A percentile compares a stretch with the other conserved stretches of the same genome.
phyloP scores from a whole-genome alignment of 1,140 invertebrate species.

The Cherax quadricarinatus region DNA sequence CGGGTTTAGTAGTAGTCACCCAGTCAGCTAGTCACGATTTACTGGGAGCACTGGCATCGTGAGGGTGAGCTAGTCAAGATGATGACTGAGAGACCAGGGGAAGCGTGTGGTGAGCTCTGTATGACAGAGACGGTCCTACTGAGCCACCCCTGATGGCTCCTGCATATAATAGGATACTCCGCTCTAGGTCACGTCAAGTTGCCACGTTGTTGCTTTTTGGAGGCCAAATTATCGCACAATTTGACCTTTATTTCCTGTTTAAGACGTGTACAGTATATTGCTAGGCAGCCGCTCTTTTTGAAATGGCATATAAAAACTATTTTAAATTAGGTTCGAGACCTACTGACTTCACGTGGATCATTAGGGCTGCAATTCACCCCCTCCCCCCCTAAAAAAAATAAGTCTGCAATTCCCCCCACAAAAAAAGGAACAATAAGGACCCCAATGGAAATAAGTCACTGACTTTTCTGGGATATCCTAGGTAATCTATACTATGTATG shows the following conservation, averaged over 20 bases:
- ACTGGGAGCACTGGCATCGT: neutral
- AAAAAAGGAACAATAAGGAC: too few species aligned
- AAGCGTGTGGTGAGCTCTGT: neutral
- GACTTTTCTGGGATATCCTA: too few species aligned
- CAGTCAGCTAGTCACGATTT: neutral
- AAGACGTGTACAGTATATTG: neutral
- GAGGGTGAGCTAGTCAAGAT: neutral
- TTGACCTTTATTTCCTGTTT: neutral
- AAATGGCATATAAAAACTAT: too few species aligned
- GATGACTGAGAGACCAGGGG: neutral
- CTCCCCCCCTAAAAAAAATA: too few species aligned
- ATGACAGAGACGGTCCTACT: neutral
- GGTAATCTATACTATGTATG: too few species aligned
- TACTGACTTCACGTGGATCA: too few species aligned
- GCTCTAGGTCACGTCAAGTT: conserved; percentile 24
- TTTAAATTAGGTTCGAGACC: too few species aligned
- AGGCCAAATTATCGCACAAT: neutral
- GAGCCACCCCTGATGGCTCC: neutral
- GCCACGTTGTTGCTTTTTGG: conserved; percentile 1
- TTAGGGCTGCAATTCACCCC: too few species aligned
- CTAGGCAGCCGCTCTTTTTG: neutral
- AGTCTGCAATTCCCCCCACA: too few species aligned
- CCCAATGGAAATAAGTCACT: too few species aligned
- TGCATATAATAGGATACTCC: conserved; percentile 31
- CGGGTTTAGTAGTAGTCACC: too few species aligned